Base-by-base conservation (phyloP, 2,797 vertebrate species). In the Anas bahamensis region DNA sequence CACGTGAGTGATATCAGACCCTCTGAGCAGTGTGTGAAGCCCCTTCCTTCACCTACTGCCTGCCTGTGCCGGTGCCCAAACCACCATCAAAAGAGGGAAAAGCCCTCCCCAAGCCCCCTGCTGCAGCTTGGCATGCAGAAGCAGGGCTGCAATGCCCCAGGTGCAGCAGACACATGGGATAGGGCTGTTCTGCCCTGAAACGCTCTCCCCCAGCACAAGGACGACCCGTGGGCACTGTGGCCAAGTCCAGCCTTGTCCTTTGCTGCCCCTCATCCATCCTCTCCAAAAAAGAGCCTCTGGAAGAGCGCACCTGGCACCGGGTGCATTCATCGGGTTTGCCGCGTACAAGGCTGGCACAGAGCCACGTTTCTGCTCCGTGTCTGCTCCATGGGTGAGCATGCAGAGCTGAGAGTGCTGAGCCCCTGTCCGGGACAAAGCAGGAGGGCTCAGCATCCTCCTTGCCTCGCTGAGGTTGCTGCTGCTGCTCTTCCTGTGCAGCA, bases 301-400 rank as follows among this genome's bases (percentile, higher is more conserved):
- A 59, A 55, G 70, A 35, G 29, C 1, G 0, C n/a, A 6, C 8
- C 52, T 78, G n/a, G 31, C 23, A 21, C 13, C 4, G 3, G 13
- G 17, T 3, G 8, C n/a, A 1, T 48, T 50, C 11, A 1, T 4
- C 11, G 39, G 48, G 10, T 19, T 15, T 31, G 23, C 68, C 35
- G 0, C 1, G 17, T 17, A 33, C 7, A 22, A 33, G 42, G 4
- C 22, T 22, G 15, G 18, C 16, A 3, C 7, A 7, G 50, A 55
- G 42, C 17, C 9, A 15, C 0, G 0, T 28, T 66, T 76, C 68
- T 73, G n/a, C 53, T 50, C 31, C 13, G 8, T 3, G 2, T 17
- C 52, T 21, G 2, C 42, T 28, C 29, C 1, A 1, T 13, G 28
- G 55, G 46, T 7, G 24, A 55, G 31, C 0, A 8, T 18, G 70